Base-by-base conservation (phyloP, 2,888 invertebrate genomes). In the Epirrhoe tristata region DNA sequence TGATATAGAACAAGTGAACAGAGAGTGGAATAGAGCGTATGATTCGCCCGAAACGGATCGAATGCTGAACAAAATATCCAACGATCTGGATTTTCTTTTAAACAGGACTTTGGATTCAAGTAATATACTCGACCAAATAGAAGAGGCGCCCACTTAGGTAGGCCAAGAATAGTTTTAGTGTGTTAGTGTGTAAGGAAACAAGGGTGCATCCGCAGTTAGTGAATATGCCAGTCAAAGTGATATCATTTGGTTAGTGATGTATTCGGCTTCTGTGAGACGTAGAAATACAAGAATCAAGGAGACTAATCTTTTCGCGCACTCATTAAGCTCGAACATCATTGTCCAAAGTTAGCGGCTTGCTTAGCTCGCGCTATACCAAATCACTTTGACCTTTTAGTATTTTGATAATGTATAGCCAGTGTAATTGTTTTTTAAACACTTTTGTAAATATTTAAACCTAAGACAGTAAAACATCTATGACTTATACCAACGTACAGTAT, bases 51-150 rank as follows among this genome's bases (percentile, higher is more conserved):
- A 90, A 62, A 85, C 91, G 39, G 95, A 95, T 75, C 96, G 95
- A 65, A 96, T 97, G 94, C 89, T 97, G 58, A 96, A 97, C 89
- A 95, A 97, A 82, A 97, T 97, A 79, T 96, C 96, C 0, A 96
- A 96, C 81, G 97, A 97, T 89, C 90, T 97, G 75, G 97, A 97
- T 88, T 97, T 97, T 90, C 90, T 97, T 75, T 90, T 97, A 68
- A 97, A 97, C 86, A 94, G 96, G 70, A 95, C 94, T 69, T 92
- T 90, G 68, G 86, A 87, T 57, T 82, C 75, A 67, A 82, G 81
- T 77, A 80, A 77, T 66, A 77, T 74, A 68, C 77, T 82, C 61
- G 86, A 90, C 73, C 83, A 87, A 77, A 90, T 89, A 72, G 88
- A 90, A 69, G 88, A 91, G 75, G 90, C 87, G 1, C 90, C 91